Evolutionary conservation across 2,797 vertebrate species (phyloP), one percentile per base, ranked within the genome.

Genomic region (Kryptolebias ocellatus): DNA sequence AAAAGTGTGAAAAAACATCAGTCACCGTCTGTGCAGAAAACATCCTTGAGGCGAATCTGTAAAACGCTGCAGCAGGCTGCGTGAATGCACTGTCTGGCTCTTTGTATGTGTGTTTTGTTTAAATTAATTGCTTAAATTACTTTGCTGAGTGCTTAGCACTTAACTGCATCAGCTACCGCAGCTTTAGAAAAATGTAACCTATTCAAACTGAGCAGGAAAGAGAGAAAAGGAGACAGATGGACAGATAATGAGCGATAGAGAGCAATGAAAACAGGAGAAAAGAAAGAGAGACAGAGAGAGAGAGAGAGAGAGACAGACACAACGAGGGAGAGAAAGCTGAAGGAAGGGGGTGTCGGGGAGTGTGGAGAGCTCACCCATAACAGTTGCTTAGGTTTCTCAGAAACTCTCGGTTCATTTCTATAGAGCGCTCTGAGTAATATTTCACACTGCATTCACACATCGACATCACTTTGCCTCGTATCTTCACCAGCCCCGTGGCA

Each of bases 361-460:
- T 4, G 3, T 3, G 27, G 31, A 14, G 9, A 24, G 67, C 3
- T 56, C 20, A 14, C 37, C n/a, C 52, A 12, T 57, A 51, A 53
- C 18, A 72, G 60, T n/a, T 83, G 83, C 85, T 88, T 64, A 85
- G 29, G 49, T 17, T 83, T 91, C 79, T 72, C 79, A 88, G 59
- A 83, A 80, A 53, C 66, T 18, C 46, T 18, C 54, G n/a, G 46
- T 31, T 80, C 71, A 63, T 55, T 61, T 75, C 58, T 14, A 29
- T 9, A 9, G 49, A 12, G 4, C 18, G 3, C 8, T 68, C 34
- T 24, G 57, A 74, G 56, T 52, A 70, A 45, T 46, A 49, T 34
- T 61, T 53, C 15, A 73, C 2, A 17, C 4, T 24, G 14, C 65
- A 53, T 53, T 16, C 44, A 61, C 42, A 64, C 16, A 4, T 17